Base-by-base conservation (phyloP, 2,113 vertebrate species). In the Coturnix japonica region DNA sequence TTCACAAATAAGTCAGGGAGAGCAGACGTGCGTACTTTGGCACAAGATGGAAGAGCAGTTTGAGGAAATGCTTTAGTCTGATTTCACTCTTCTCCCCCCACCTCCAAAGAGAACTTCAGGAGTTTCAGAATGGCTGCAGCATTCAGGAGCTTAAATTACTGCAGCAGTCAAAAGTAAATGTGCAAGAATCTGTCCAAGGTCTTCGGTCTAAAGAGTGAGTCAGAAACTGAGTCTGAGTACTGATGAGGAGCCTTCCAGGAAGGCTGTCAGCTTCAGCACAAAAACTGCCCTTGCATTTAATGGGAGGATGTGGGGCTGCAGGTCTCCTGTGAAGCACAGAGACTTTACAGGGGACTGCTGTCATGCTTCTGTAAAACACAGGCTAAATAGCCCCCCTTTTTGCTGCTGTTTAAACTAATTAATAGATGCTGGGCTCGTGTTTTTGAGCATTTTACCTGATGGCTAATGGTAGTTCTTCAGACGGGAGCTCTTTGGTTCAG, bases 51-150 rank as follows among this genome's bases (percentile, higher is more conserved):
- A 90, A 81, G 77, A 92, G 41, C 15, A 73, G 31, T 80, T 80
- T 85, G 78, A 91, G 78, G 91, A 94, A 95, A 71, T 93, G 46
- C 74, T 81, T 87, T 61, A 28, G 80, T 82, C 71, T 87, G 41
- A 54, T 75, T 90, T 82, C 28, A 57, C 26, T 53, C n/a, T 54
- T 3, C 3, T 21, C 35, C 28, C 11, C 25, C 30, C 23, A n/a
- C 31, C 31, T n/a, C 54, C 33, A 11, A 46, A 33, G 54, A 57
- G 69, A 49, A 44, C 86, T 79, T 64, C 12, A 70, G 64, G 75
- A 82, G 60, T 85, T 90, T 79, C 57, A 82, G 9, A 0, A 11
- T 79, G 80, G 75, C 79, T 80, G 80, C 22, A 47, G 43, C 31
- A 4, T 79, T 66, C 12, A 70, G 64, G 75, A 85, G 56, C 80